These are phyloP conservation scores for Numida meleagris DNA, from an alignment of 2,113 vertebrate genomes.

Conservation along the genomic window DNA sequence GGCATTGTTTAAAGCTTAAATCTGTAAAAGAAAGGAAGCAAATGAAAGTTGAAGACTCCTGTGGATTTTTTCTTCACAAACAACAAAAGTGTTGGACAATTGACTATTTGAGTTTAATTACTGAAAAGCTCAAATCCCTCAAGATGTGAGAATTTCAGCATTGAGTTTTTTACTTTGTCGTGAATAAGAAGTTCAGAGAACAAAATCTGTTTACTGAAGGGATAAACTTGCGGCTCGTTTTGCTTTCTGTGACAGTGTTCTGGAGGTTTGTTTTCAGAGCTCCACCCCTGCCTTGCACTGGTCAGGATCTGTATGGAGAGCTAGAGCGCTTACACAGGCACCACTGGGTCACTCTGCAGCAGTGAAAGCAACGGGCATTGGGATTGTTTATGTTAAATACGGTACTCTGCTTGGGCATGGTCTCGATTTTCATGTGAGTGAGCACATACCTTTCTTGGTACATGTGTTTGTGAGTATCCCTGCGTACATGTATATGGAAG, in stretches of 20 bases:
- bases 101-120: not conserved
- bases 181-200: not conserved
- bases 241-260: not conserved
- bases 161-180: not conserved
- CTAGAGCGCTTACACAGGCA: not conserved
- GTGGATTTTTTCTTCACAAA: not conserved
- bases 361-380: not conserved
- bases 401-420: not conserved
- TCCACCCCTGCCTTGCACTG: not conserved
- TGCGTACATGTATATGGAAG: fast-evolving
- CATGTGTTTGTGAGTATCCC: not conserved
- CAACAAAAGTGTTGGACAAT: not conserved
- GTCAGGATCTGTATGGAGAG: not conserved
- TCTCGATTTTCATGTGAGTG: not conserved
- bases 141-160: not conserved
- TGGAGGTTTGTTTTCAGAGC: not conserved
- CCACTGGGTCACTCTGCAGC: not conserved
- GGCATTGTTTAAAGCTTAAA: slow-evolving; percentile 28
- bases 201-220: not conserved
- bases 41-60: not conserved
- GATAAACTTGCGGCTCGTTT: not conserved
- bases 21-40: slow-evolving; percentile 10
- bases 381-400: not conserved
- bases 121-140: not conserved
- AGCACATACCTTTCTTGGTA: not conserved